Conservation (phyloP, 2,888 invertebrate genomes). For the Chaitophorus viminalis region DNA sequence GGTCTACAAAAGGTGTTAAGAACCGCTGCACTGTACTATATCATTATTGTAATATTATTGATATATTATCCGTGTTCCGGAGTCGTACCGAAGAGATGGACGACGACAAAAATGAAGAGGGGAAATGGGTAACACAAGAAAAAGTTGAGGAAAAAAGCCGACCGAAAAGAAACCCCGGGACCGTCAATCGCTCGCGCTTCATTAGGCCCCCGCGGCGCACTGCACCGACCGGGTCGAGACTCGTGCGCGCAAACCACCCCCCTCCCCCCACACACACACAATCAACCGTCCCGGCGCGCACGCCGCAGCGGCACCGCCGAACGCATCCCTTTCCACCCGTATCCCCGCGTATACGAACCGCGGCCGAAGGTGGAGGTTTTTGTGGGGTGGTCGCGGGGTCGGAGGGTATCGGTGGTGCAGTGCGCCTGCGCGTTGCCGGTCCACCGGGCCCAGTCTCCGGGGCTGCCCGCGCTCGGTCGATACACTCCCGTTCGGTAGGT, state of each 20-base stretch:
- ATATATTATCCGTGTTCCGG: no score
- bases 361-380: no score
- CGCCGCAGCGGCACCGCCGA: background rate
- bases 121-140: no score
- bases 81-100: no score
- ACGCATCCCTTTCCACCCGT: no score
- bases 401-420: background rate
- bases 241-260: background rate
- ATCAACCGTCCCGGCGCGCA: background rate
- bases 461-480: slow-evolving; percentile 55
- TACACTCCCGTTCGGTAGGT: slow-evolving; percentile 39
- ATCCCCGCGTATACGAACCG: no score
- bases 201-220: slow-evolving; percentile 28
- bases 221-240: slow-evolving; percentile 39
- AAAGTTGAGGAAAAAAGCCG: no score
- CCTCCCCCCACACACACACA: background rate
- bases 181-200: slow-evolving; percentile 43
- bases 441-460: slow-evolving; percentile 55
- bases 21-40: no score
- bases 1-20: no score
- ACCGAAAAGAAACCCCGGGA: background rate
- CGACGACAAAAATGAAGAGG: no score
- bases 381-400: background rate
- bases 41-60: no score
- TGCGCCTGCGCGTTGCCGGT: slow-evolving; percentile 57